A percentile compares a stretch with the other conserved stretches of the same genome.
Evolutionary conservation across 1,140 invertebrate genomes (phyloP).

Genomic region (Lasaia peninsularis): DNA sequence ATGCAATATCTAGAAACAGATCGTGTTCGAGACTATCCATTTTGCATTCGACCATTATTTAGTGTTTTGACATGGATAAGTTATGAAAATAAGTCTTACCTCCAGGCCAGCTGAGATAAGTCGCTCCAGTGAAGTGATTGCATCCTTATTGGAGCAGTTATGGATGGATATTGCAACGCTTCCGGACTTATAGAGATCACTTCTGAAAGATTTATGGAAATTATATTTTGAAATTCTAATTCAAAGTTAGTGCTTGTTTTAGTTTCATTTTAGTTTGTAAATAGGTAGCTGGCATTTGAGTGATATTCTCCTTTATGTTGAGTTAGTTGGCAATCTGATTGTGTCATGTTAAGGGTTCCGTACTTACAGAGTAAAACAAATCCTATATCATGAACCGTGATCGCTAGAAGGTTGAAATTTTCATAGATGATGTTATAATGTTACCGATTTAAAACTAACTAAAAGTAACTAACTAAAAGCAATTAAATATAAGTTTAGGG

Average conservation of each 20-base stretch:
- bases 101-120: constrained; percentile 24
- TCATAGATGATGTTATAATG: no score
- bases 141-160: constrained; percentile 27
- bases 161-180: constrained; percentile 19
- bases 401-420: no score
- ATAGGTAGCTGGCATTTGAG: not conserved
- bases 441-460: no score
- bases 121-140: constrained; percentile 26
- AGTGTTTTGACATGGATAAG: constrained; percentile 22
- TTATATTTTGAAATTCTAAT: not conserved
- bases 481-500: no score
- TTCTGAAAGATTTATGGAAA: constrained; percentile 4
- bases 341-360: no score
- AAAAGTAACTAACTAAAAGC: no score
- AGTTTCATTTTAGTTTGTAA: not conserved
- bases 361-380: no score
- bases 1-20: not conserved
- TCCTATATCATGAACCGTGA: no score
- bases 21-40: constrained; percentile 12
- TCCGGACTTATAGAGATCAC: not conserved
- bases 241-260: not conserved
- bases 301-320: not conserved
- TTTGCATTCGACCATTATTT: constrained; percentile 22
- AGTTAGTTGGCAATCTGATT: not conserved
- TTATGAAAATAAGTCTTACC: constrained; percentile 25